These are phyloP conservation scores for Calypte anna DNA, from an alignment of 2,113 vertebrate species.

Conservation along the genomic window DNA sequence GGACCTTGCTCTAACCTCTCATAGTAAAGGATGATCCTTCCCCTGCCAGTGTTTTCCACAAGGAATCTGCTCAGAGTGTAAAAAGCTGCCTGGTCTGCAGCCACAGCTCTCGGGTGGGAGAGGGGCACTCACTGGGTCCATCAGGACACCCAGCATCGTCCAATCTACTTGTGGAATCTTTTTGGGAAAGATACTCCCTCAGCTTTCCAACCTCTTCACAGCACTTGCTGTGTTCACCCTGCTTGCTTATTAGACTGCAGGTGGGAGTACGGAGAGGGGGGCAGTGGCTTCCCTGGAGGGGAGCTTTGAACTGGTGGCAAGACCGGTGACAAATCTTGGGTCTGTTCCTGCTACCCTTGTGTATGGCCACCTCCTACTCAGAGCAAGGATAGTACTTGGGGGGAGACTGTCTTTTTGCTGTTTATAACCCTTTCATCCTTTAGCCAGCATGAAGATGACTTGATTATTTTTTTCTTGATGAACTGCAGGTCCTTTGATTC, in stretches of 20 bases:
- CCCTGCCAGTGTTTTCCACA: neutral
- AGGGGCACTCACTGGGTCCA: accelerated
- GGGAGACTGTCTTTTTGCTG: neutral
- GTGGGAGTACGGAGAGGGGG: neutral
- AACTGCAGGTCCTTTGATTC: neutral
- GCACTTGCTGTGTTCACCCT: neutral
- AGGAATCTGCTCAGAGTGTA: accelerated
- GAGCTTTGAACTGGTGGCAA: accelerated
- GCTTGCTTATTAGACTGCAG: neutral
- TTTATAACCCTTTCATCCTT: neutral
- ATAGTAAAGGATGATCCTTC: neutral
- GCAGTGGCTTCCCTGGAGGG: neutral
- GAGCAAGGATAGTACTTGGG: neutral
- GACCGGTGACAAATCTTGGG: neutral
- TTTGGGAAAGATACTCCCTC: neutral
- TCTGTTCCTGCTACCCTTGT: neutral
- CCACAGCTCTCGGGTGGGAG: accelerated
- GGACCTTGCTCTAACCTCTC: neutral
- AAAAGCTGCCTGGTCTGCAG: neutral
- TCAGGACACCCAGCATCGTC: accelerated
- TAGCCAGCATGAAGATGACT: neutral
- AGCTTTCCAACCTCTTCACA: neutral
- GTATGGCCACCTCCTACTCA: neutral
- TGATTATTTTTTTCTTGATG: neutral
- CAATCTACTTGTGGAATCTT: accelerated